These are phyloP conservation scores for Brachyopa scutellaris DNA, from an alignment of 2,888 invertebrate species.

Conservation along the genomic window DNA sequence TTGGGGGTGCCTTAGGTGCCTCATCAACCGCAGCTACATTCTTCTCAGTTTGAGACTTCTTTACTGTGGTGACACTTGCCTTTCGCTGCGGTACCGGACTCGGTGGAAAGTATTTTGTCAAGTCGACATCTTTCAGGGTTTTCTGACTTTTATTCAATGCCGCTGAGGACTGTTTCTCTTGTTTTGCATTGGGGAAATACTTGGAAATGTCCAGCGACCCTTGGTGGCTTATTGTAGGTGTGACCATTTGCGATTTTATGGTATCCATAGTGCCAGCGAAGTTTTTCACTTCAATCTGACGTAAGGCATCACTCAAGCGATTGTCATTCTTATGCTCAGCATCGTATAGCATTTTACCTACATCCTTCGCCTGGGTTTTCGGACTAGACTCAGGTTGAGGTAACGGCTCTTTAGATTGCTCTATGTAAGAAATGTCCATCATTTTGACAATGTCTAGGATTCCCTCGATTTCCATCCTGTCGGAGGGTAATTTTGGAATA, in stretches of 20 bases:
- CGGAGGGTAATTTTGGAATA: constrained; percentile 28
- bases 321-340: constrained; percentile 75
- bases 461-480: constrained; percentile 78
- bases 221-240: constrained; percentile 79
- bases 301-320: constrained; percentile 77
- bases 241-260: constrained; percentile 79
- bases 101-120: constrained; percentile 81
- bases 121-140: constrained; percentile 80
- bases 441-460: constrained; percentile 77
- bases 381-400: constrained; percentile 19
- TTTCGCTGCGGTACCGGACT: constrained; percentile 79
- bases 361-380: constrained; percentile 73
- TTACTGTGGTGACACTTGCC: constrained; percentile 77
- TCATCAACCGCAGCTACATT: constrained; percentile 40
- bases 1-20: constrained; percentile 73
- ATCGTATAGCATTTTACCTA: constrained; percentile 77
- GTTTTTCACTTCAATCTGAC: constrained; percentile 80
- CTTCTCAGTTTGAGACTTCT: constrained; percentile 77
- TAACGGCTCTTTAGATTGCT: constrained; percentile 46
- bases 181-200: constrained; percentile 81
- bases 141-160: constrained; percentile 80
- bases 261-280: constrained; percentile 81
- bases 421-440: constrained; percentile 73
- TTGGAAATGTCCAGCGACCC: constrained; percentile 79
- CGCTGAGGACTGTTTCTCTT: constrained; percentile 76